A percentile compares a stretch with the other conserved stretches of the same genome.
Conservation (phyloP, 2,797 vertebrate species). For the Hypotaenidia philippensis region DNA sequence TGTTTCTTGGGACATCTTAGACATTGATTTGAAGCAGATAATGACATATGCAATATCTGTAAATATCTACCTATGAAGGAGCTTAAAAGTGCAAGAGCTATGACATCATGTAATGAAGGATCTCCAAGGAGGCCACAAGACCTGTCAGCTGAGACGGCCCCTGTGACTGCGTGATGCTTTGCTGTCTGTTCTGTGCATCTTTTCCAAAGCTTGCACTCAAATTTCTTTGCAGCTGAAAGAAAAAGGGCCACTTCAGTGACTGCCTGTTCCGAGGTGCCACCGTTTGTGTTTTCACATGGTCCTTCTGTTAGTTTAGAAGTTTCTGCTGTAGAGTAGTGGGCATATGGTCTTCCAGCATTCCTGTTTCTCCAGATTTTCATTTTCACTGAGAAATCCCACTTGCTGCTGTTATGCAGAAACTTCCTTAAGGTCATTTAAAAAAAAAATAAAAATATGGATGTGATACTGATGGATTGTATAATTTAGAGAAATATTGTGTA, state of each 20-base stretch:
- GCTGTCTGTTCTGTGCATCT: neutral
- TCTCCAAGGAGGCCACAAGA: neutral
- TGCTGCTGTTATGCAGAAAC: neutral
- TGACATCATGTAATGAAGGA: neutral
- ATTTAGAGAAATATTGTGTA: slow-evolving; percentile 7
- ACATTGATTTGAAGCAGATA: neutral
- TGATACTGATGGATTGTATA: slow-evolving; percentile 37
- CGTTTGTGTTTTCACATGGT: neutral
- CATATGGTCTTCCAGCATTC: neutral
- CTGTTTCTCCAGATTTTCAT: neutral
- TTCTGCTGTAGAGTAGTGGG: neutral
- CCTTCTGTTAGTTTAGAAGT: neutral
- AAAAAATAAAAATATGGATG: neutral
- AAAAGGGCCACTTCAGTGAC: neutral
- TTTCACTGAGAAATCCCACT: neutral
- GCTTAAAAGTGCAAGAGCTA: neutral
- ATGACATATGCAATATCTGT: accelerated
- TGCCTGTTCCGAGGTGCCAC: neutral
- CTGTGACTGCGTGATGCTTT: neutral
- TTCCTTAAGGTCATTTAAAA: neutral
- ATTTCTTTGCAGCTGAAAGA: neutral
- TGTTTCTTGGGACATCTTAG: neutral
- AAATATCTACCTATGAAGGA: neutral
- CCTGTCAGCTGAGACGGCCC: neutral
- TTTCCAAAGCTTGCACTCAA: neutral